These are phyloP conservation scores for Willisornis vidua DNA, from an alignment of 2,113 vertebrate genomes.

Conservation along the genomic window DNA sequence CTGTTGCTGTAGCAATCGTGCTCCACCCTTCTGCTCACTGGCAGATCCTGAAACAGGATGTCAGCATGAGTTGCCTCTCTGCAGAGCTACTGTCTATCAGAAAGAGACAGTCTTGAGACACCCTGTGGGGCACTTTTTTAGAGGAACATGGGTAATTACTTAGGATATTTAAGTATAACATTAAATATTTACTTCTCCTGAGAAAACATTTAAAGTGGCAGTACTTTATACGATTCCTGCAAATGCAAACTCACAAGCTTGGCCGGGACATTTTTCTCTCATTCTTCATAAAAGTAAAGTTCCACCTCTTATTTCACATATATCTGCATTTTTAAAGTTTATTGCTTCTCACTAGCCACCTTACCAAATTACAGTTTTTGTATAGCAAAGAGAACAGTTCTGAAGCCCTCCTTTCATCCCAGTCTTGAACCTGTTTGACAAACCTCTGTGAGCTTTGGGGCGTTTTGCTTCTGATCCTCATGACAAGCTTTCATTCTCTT, in stretches of 20 bases:
- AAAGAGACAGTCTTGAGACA: constrained; percentile 36
- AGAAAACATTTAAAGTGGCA: constrained; percentile 69
- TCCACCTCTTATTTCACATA: constrained; percentile 1
- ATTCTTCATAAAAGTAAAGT: constrained; percentile 16
- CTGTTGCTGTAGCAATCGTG: constrained; percentile 58
- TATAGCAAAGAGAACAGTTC: not conserved
- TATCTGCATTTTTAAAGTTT: constrained; percentile 3
- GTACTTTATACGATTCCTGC: constrained; percentile 34
- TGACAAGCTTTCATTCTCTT: not conserved
- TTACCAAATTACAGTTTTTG: not conserved
- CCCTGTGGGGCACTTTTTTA: constrained; percentile 30
- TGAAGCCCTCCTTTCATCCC: constrained; percentile 6
- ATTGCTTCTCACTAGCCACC: not conserved
- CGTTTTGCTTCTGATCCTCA: not conserved
- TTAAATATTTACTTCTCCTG: constrained; percentile 68
- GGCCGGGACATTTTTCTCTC: not conserved
- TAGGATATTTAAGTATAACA: constrained; percentile 57
- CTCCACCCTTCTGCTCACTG: constrained; percentile 19
- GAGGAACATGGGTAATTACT: constrained; percentile 46
- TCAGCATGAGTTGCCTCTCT: constrained; percentile 43
- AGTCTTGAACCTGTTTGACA: not conserved
- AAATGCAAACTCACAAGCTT: constrained; percentile 30
- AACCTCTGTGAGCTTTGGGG: not conserved
- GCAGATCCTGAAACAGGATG: constrained; percentile 62
- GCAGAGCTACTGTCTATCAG: constrained; percentile 44